These are phyloP conservation scores for Stegostoma tigrinum DNA, from an alignment of 2,113 vertebrate species.

Conservation along the genomic window DNA sequence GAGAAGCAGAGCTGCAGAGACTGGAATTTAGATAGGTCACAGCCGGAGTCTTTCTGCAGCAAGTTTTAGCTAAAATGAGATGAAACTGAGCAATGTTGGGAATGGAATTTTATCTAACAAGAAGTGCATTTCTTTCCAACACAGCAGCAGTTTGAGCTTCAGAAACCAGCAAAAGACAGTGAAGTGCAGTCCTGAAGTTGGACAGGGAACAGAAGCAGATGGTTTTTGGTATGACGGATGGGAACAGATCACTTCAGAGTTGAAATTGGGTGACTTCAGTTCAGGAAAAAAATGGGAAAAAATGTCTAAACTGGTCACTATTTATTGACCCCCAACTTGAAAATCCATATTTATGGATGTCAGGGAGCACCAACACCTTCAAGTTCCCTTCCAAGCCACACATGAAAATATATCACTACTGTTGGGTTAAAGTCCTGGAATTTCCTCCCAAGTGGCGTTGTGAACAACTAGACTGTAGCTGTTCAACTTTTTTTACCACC, in stretches of 20 bases:
- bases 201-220: background rate
- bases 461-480: no score
- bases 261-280: background rate
- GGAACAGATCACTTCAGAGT: background rate
- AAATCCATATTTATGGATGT: background rate
- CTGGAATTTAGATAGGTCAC: background rate
- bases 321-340: background rate
- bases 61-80: background rate
- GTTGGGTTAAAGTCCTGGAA: no score
- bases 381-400: no score
- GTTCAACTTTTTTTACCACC: no score
- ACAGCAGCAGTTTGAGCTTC: background rate
- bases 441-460: no score
- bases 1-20: background rate
- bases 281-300: background rate
- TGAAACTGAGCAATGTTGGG: background rate
- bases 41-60: background rate
- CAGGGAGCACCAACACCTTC: background rate
- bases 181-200: background rate
- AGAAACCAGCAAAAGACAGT: background rate
- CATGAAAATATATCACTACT: no score
- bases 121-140: background rate
- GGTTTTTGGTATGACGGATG: background rate
- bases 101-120: background rate
- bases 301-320: background rate